Base-by-base conservation (phyloP, 2,888 invertebrate genomes). In the Cataglyphis altisquamis region DNA sequence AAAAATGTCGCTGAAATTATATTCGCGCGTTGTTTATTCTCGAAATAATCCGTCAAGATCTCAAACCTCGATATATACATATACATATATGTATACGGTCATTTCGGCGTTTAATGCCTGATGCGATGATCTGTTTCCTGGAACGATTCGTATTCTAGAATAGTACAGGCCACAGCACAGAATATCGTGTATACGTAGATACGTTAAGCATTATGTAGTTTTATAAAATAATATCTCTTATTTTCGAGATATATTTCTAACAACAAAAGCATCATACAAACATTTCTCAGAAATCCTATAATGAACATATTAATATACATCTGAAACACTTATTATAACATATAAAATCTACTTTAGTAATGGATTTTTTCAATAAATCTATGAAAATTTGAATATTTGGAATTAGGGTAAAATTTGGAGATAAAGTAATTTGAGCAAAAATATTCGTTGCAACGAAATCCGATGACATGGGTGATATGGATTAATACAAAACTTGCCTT, bases 1-100 rank as follows among this genome's bases (percentile, higher is more conserved):
- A 89, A 89, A 74, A 62, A 77, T 68, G 39, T 36, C 29, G 55
- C 67, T 75, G 39, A 89, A 85, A 82, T 87, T 82, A 32, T 72
- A 70, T 80, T 57, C 63, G 62, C 41, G 10, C 21, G 48, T 29
- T 32, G 3, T 57, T 41, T 36, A 4, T 1, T 52, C 52, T 52
- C 8, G 36, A 62, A 48, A 57, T 29, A 55, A 5, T 32, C 32
- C 45, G 2, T n/a, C 32, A 21, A 57, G 18, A 70, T 57, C 4
- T 45, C 57, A 41, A 18, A 36, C 45, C 15, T 25, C 2, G 21
- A 45, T 60, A 45, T 45, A 64, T 32, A n/a, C 6, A 18, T 52
- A 52, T n/a, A 52, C 8, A 52, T 52, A 8, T 1, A 52, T n/a
- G n/a, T 10, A 48, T 21, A 55, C 25, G 67, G 25, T n/a, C 52